These are phyloP conservation scores for Tridacna gigas DNA, from an alignment of 2,888 invertebrate genomes.

Conservation along the genomic window DNA sequence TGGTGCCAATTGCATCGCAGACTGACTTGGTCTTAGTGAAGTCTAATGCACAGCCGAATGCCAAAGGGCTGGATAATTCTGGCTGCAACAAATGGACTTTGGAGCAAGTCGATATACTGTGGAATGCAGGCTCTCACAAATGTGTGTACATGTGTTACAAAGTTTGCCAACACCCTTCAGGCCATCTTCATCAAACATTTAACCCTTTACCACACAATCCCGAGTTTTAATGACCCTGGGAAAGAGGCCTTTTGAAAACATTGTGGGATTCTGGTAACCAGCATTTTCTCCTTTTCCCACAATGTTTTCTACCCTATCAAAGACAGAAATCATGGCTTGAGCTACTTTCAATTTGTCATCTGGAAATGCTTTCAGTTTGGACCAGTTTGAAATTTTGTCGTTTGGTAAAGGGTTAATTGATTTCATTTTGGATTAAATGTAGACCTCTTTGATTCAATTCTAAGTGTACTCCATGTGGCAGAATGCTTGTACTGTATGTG, in stretches of 20 bases:
- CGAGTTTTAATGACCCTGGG: too few relatives aligned
- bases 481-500: too few relatives aligned
- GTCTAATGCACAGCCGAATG: neutral
- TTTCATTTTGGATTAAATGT: neutral
- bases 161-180: neutral
- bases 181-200: neutral
- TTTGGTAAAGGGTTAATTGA: too few relatives aligned
- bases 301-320: too few relatives aligned
- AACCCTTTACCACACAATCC: too few relatives aligned
- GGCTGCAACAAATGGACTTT: neutral
- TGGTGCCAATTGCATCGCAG: neutral
- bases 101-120: neutral
- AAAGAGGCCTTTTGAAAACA: too few relatives aligned
- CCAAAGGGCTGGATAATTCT: neutral
- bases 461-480: neutral
- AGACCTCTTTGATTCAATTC: neutral
- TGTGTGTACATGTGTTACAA: neutral
- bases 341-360: too few relatives aligned
- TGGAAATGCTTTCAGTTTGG: too few relatives aligned
- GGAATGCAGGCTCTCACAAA: neutral
- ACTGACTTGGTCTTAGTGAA: neutral
- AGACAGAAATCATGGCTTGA: too few relatives aligned
- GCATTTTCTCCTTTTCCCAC: too few relatives aligned
- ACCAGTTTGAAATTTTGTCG: too few relatives aligned
- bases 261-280: too few relatives aligned